Evolutionary conservation across 2,113 vertebrate species (phyloP).

Genomic region (Mystacornis crossleyi): DNA sequence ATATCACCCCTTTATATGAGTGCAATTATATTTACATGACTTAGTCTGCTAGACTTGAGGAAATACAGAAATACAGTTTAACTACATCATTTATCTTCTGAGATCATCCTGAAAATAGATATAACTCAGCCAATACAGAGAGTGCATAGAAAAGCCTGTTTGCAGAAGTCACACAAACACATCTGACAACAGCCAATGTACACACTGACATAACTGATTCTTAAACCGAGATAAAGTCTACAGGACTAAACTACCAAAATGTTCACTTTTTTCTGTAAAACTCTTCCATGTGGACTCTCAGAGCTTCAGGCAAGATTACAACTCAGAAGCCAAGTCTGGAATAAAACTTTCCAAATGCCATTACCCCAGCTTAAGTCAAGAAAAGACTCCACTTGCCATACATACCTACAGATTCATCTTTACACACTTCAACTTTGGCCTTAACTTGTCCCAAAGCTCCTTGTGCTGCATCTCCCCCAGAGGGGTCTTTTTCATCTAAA

Average conservation of each 20-base stretch:
- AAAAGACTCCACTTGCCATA: background rate
- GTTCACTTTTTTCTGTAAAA: background rate
- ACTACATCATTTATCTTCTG: background rate
- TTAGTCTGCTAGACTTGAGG: background rate
- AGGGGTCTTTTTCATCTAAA: slow-evolving; percentile 74
- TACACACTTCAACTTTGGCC: slow-evolving; percentile 99
- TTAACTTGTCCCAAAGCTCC: slow-evolving; percentile 95
- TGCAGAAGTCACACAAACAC: background rate
- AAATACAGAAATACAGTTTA: background rate
- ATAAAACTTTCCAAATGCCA: background rate
- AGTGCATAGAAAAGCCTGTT: background rate
- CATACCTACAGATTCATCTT: slow-evolving; percentile 97
- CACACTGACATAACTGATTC: background rate
- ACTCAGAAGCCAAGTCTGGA: background rate
- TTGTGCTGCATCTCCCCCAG: slow-evolving; percentile 80
- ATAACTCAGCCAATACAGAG: background rate
- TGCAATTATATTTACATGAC: background rate
- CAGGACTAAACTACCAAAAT: background rate
- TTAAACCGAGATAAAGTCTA: background rate
- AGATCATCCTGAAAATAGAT: background rate
- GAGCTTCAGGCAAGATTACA: background rate
- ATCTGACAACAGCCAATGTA: background rate
- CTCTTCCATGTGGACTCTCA: background rate
- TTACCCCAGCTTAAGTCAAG: background rate
- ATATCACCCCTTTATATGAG: background rate